Percentiles rank a stretch among this genome's conserved stretches.
phyloP scores from a whole-genome alignment of 2,797 vertebrate genomes.

The Meda fulgida region DNA sequence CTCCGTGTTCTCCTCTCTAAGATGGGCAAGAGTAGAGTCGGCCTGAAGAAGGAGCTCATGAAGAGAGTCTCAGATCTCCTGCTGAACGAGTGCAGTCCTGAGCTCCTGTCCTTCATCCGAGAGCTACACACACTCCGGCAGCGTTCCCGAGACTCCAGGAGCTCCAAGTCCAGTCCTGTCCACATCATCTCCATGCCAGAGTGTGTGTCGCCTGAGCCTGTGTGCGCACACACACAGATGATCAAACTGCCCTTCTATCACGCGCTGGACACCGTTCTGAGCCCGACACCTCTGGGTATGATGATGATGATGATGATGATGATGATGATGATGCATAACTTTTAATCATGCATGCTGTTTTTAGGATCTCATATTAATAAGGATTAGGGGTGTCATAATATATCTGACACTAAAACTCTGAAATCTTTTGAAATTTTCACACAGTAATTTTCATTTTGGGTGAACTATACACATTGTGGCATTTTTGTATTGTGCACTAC shows the following conservation, averaged over 20 bases:
- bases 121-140: constrained; percentile 82
- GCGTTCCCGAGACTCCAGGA: constrained; percentile 57
- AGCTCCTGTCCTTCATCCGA: constrained; percentile 84
- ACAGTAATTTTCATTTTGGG: too few relatives aligned
- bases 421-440: too few relatives aligned
- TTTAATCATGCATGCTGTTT: neutral
- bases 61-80: constrained; percentile 82
- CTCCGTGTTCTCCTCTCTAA: constrained; percentile 85
- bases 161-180: neutral
- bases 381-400: too few relatives aligned
- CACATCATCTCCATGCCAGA: constrained; percentile 14
- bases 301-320: neutral
- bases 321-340: too few relatives aligned
- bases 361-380: neutral
- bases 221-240: constrained; percentile 77
- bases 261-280: constrained; percentile 83
- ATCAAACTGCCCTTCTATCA: constrained; percentile 85
- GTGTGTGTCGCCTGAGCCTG: constrained; percentile 54
- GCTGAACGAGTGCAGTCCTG: constrained; percentile 81
- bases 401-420: too few relatives aligned
- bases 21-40: constrained; percentile 83
- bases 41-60: constrained; percentile 86
- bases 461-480: too few relatives aligned
- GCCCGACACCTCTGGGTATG: constrained; percentile 83
- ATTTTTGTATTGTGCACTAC: too few relatives aligned